phyloP scores from a whole-genome alignment of 2,113 vertebrate genomes.

The Triplophysa dalaica region DNA sequence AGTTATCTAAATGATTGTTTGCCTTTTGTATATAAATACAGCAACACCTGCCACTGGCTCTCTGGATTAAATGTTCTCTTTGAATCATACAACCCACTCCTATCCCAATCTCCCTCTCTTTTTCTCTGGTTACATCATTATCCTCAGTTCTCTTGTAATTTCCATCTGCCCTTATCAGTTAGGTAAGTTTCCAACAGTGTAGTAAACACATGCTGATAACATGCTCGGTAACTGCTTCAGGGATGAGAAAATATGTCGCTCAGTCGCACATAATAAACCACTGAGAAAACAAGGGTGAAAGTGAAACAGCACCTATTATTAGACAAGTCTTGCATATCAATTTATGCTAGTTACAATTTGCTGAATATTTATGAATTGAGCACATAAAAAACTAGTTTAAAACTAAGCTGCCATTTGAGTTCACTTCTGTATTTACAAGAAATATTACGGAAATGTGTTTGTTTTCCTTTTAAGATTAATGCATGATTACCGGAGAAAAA shows the following conservation, averaged over 20 bases:
- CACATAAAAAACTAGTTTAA: neutral
- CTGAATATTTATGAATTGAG: neutral
- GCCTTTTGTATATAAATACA: neutral
- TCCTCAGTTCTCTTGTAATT: constrained; percentile 43
- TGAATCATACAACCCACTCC: constrained; percentile 11
- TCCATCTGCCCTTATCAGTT: constrained; percentile 43
- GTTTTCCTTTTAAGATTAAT: neutral
- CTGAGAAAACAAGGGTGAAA: neutral
- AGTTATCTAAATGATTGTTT: neutral
- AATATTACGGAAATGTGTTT: neutral
- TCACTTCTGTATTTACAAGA: neutral
- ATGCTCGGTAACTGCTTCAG: neutral
- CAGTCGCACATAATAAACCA: neutral
- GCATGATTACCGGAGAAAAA: neutral
- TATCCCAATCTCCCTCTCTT: constrained; percentile 4
- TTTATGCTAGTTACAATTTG: neutral
- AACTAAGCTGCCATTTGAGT: neutral
- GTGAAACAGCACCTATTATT: neutral
- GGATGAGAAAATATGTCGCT: neutral
- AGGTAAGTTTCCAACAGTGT: constrained; percentile 2
- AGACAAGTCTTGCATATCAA: neutral
- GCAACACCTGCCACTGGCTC: neutral
- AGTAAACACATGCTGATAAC: neutral
- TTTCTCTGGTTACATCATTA: constrained; percentile 46
- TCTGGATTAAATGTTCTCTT: constrained; percentile 3